These are phyloP conservation scores for Arenaria interpres DNA, from an alignment of 2,113 vertebrate species.

Conservation along the genomic window DNA sequence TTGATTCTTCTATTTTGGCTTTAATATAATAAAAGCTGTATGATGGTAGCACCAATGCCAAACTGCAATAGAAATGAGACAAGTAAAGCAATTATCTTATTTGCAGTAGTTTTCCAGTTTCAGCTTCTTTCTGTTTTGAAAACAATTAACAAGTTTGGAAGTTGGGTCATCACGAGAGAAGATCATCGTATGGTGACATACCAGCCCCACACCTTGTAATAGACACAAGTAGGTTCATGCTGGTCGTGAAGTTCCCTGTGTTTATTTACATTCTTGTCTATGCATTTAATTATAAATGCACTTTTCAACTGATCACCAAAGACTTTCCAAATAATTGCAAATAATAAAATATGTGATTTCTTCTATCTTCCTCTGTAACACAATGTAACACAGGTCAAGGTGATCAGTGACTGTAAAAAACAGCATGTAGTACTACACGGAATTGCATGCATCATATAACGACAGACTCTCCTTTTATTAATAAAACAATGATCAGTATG, in stretches of 20 bases:
- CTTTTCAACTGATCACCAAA: background rate
- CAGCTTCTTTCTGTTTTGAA: background rate
- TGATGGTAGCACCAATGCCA: slow-evolving; percentile 94
- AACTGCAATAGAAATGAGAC: slow-evolving; percentile 82
- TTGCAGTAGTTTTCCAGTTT: background rate
- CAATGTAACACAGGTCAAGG: background rate
- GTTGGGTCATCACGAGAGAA: background rate
- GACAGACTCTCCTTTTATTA: background rate
- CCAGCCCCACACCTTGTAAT: background rate
- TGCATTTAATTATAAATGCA: background rate
- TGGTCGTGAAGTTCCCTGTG: background rate
- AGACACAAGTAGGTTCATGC: background rate
- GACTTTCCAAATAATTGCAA: background rate
- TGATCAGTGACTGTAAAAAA: background rate
- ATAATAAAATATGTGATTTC: background rate
- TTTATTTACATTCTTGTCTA: background rate
- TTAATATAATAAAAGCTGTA: slow-evolving; percentile 98
- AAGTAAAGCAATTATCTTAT: slow-evolving; percentile 58
- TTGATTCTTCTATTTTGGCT: slow-evolving; percentile 89
- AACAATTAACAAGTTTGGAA: background rate
- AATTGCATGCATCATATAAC: background rate
- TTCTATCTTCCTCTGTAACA: background rate
- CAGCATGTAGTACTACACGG: background rate
- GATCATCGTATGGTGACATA: background rate
- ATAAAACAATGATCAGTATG: background rate